A percentile compares a stretch with the other conserved stretches of the same genome.
phyloP scores from a whole-genome alignment of 2,797 vertebrate genomes.

The Sylvilagus floridanus region DNA sequence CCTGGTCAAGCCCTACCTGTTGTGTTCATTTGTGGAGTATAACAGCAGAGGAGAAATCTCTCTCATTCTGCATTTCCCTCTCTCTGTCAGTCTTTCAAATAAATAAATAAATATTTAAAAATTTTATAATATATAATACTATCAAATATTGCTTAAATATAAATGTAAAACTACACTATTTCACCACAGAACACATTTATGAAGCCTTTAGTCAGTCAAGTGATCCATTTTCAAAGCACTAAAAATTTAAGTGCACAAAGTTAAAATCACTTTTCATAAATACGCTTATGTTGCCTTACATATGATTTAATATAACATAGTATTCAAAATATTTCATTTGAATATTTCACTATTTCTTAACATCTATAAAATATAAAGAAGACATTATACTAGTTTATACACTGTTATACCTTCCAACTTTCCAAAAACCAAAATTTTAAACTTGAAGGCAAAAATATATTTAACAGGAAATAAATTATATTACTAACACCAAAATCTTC shows the following conservation, averaged over 20 bases:
- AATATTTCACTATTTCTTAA: not conserved
- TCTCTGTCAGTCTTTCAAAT: no score
- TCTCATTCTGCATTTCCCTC: no score
- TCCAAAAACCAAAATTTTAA: not conserved
- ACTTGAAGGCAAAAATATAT: not conserved
- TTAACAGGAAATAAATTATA: not conserved
- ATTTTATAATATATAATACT: not conserved
- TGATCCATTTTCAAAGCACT: not conserved
- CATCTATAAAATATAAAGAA: not conserved
- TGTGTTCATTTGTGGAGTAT: no score
- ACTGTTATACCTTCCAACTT: not conserved
- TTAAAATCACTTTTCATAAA: not conserved
- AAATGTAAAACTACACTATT: not conserved
- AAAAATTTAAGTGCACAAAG: not conserved
- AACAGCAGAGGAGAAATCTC: no score
- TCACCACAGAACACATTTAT: not conserved
- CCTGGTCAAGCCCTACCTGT: no score
- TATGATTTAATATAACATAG: not conserved
- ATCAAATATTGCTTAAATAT: not conserved
- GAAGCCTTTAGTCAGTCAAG: not conserved
- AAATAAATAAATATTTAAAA: not conserved
- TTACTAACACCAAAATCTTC: not conserved
- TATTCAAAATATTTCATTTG: not conserved
- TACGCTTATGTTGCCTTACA: not conserved
- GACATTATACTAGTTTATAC: not conserved